These are phyloP conservation scores for Drosophila varians DNA, from an alignment of 1,140 invertebrate genomes.

Conservation along the genomic window DNA sequence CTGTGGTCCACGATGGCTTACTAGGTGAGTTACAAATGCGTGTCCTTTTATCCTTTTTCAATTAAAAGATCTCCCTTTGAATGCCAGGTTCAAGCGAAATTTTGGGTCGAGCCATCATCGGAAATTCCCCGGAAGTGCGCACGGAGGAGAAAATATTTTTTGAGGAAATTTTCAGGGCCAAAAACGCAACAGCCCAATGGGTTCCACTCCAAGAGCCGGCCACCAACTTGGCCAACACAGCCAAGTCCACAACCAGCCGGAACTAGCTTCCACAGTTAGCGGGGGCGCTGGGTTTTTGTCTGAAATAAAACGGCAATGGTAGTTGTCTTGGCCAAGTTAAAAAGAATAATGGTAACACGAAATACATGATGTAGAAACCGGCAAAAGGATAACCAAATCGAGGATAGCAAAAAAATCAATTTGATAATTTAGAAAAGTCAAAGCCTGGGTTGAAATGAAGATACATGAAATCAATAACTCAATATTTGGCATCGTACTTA, in stretches of 20 bases:
- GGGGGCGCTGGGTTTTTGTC: slow-evolving; percentile 28
- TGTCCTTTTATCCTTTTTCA: too few relatives aligned
- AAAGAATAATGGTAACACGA: background rate
- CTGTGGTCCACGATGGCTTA: slow-evolving; percentile 85
- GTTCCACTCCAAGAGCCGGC: slow-evolving; percentile 83
- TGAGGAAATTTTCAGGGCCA: slow-evolving; percentile 85
- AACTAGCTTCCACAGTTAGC: slow-evolving; percentile 48
- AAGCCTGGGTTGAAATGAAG: background rate
- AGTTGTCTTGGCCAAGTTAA: slow-evolving; percentile 15
- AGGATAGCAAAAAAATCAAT: background rate
- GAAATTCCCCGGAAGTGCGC: slow-evolving; percentile 83
- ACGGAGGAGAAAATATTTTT: slow-evolving; percentile 85
- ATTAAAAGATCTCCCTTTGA: background rate
- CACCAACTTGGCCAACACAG: slow-evolving; percentile 52
- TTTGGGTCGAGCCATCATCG: slow-evolving; percentile 84
- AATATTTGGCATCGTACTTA: background rate
- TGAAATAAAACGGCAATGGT: slow-evolving; percentile 1
- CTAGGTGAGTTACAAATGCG: slow-evolving; percentile 66
- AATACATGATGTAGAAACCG: background rate
- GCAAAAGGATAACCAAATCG: background rate
- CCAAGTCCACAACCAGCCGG: slow-evolving; percentile 55
- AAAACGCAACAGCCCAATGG: slow-evolving; percentile 86
- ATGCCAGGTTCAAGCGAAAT: slow-evolving; percentile 84
- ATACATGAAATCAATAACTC: background rate
- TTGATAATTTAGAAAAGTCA: background rate